Base-by-base conservation (phyloP, 2,113 vertebrate species). In the Psophia crepitans region DNA sequence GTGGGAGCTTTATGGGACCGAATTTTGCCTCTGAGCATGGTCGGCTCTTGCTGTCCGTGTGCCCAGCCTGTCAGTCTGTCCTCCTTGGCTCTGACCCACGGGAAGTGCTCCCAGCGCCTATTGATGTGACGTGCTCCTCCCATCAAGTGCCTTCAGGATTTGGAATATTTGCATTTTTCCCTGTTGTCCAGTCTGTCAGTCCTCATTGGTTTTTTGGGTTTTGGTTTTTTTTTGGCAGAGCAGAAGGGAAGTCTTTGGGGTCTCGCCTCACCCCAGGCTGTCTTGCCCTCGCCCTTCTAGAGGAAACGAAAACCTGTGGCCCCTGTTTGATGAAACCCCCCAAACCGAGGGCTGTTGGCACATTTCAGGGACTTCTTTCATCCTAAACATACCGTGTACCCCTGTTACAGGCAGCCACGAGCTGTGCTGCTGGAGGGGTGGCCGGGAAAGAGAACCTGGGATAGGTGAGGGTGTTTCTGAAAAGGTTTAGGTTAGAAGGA, bases 61-160 rank as follows among this genome's bases (percentile, higher is more conserved):
- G 12, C 41, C 35, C 88, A 44, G 39, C 83, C 60, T 60, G 56
- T 64, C 39, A 2, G 22, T 14, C 65, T n/a, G 60, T 19, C 26
- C 51, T 53, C 51, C 80, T 65, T 35, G 8, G 68, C 35, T 26
- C 7, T 18, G 24, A 12, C 17, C 88, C 32, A 4, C 0, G 1
- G 35, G 37, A 74, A 24, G 26, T 32, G 35, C 33, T 70, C 48
- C 65, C 51, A 21, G 35, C 11, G 8, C 77, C 65, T 30, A 2
- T 4, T 54, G 37, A 27, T 46, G 20, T n/a, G 44, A 79, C 69
- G 78, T 41, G 57, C 21, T 96, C 43, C 74, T 85, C 75, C 56
- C 63, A 10, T 46, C 73, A 93, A 88, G 96, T 97, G 97, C 96
- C 97, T 96, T 97, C 66, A 35, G 70, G 70, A 53, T 43, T 37